These are phyloP conservation scores for Cantharis nigra DNA, from an alignment of 2,888 invertebrate species.

Conservation along the genomic window DNA sequence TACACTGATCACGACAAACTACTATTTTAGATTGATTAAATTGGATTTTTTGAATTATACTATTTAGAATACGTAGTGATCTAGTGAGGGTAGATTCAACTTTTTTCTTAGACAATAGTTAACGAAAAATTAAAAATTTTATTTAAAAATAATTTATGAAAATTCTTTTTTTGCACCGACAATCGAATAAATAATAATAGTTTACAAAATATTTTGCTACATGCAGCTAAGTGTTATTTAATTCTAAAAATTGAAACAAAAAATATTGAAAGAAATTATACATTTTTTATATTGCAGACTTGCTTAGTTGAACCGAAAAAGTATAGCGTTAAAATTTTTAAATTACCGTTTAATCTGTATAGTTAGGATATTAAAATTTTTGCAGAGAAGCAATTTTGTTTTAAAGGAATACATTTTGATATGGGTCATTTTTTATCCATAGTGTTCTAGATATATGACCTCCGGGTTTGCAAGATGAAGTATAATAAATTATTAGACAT, in stretches of 20 bases:
- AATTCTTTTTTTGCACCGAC: neutral
- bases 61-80: no score
- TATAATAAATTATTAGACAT: constrained; percentile 55
- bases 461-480: constrained; percentile 24
- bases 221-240: neutral
- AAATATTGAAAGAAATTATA: neutral
- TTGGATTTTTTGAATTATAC: no score
- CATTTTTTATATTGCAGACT: neutral
- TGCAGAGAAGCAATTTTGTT: neutral
- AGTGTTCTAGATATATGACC: constrained; percentile 1
- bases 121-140: no score
- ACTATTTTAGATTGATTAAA: no score
- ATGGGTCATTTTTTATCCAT: neutral
- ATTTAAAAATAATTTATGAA: neutral
- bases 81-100: no score
- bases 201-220: neutral
- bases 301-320: neutral
- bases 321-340: neutral
- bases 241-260: neutral
- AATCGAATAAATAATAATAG: neutral
- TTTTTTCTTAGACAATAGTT: no score
- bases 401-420: neutral
- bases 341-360: neutral
- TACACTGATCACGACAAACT: no score
- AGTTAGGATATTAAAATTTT: neutral